These are phyloP conservation scores for Phorcus lineatus DNA, from an alignment of 2,888 invertebrate species.

Conservation along the genomic window DNA sequence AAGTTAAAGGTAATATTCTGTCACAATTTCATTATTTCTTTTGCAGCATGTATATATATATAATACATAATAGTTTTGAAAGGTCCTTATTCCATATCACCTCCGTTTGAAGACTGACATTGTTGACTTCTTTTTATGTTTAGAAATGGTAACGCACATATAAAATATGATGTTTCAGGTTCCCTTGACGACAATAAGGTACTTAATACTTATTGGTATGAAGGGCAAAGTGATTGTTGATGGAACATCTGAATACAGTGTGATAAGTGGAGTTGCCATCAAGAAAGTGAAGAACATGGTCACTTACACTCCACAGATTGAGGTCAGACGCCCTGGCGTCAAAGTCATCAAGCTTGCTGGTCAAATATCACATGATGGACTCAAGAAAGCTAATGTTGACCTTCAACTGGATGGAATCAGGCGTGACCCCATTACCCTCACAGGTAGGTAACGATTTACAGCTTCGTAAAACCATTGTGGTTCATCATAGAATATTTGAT, in stretches of 20 bases:
- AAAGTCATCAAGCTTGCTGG: slow-evolving; percentile 54
- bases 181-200: slow-evolving; percentile 41
- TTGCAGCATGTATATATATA: no score
- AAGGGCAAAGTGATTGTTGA: slow-evolving; percentile 56
- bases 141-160: neutral
- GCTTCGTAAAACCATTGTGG: neutral
- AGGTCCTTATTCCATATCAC: neutral
- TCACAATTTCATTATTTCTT: no score
- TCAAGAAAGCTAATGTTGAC: slow-evolving; percentile 42
- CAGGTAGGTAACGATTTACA: slow-evolving; percentile 44
- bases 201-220: slow-evolving; percentile 53
- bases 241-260: slow-evolving; percentile 50
- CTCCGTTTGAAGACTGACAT: neutral
- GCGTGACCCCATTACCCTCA: slow-evolving; percentile 44
- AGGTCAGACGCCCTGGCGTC: slow-evolving; percentile 51
- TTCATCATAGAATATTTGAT: neutral
- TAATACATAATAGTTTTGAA: no score
- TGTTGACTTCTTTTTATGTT: neutral
- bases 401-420: slow-evolving; percentile 50
- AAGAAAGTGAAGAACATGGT: slow-evolving; percentile 39
- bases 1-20: slow-evolving; percentile 65
- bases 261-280: slow-evolving; percentile 58
- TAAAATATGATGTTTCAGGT: slow-evolving; percentile 40
- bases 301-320: slow-evolving; percentile 56
- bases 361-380: slow-evolving; percentile 25